phyloP scores from a whole-genome alignment of 2,113 vertebrate species.

The Melanostigma gelatinosum region DNA sequence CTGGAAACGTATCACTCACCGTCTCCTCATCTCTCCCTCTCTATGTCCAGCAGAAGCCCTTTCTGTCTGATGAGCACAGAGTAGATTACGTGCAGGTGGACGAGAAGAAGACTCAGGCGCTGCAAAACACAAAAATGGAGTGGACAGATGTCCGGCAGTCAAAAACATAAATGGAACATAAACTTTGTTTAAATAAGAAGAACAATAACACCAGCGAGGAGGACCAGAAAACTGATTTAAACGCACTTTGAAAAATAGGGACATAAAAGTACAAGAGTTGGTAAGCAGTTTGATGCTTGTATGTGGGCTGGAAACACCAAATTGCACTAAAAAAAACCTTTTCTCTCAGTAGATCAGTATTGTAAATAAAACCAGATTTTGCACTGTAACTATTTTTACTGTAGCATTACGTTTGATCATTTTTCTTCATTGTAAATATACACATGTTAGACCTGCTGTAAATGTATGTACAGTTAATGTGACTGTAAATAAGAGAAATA shows the following conservation, averaged over 20 bases:
- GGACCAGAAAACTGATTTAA: conserved; percentile 26
- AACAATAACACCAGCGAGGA: conserved; percentile 27
- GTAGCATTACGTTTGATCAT: conserved; percentile 45
- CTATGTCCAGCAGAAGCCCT: conserved; percentile 85
- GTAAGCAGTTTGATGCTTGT: conserved; percentile 26
- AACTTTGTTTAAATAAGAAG: conserved; percentile 16
- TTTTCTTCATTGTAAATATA: conserved; percentile 31
- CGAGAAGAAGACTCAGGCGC: conserved; percentile 97
- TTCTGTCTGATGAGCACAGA: conserved; percentile 90
- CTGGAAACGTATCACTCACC: background rate
- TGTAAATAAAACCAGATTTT: conserved; percentile 59
- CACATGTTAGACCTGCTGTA: conserved; percentile 23
- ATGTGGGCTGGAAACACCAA: conserved; percentile 29
- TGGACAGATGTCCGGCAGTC: conserved; percentile 96
- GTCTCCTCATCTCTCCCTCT: conserved; percentile 12
- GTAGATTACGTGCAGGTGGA: conserved; percentile 98
- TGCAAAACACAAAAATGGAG: conserved; percentile 94
- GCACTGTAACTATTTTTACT: conserved; percentile 50
- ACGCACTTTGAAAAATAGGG: conserved; percentile 63
- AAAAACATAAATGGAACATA: conserved; percentile 83
- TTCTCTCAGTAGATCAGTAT: conserved; percentile 22
- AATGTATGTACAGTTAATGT: conserved; percentile 48
- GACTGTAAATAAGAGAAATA: conserved; percentile 31
- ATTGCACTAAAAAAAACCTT: conserved; percentile 63
- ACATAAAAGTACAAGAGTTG: conserved; percentile 31